Evolutionary conservation across 2,113 vertebrate genomes (phyloP).

Genomic region (Patagioenas fasciata): DNA sequence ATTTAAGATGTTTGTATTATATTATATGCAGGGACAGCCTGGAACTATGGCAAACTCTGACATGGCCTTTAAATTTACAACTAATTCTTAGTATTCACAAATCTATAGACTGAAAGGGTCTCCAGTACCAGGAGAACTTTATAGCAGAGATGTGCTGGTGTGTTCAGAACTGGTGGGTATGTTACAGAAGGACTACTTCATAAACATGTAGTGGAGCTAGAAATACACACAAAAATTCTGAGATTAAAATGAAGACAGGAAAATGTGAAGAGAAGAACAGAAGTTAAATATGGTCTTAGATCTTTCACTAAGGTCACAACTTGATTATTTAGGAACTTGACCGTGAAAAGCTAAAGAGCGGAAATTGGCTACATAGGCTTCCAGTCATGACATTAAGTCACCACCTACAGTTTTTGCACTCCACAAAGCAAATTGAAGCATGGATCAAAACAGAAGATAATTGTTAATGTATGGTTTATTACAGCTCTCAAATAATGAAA

Average conservation of each 20-base stretch:
- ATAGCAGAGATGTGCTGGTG: not conserved
- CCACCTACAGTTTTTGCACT: not conserved
- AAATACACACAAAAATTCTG: not conserved
- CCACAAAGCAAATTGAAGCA: not conserved
- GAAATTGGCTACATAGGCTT: rapidly evolving
- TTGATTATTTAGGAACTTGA: not conserved
- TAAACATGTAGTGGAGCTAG: not conserved
- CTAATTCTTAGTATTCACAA: not conserved
- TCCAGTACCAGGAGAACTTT: not conserved
- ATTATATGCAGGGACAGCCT: not conserved
- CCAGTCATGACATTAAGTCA: not conserved
- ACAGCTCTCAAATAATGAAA: not conserved
- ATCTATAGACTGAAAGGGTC: not conserved
- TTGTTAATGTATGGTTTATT: not conserved
- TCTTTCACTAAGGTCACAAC: not conserved
- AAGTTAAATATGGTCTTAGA: not conserved
- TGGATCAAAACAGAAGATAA: not conserved
- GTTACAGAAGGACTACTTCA: not conserved
- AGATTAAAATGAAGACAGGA: not conserved
- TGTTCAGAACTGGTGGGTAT: not conserved
- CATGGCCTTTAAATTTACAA: not conserved
- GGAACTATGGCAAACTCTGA: not conserved
- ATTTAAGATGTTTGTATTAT: not conserved
- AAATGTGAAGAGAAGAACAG: not conserved
- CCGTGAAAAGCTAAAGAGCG: not conserved